Evolutionary conservation across 2,113 vertebrate genomes (phyloP).

Genomic region (Pleuronectes platessa): DNA sequence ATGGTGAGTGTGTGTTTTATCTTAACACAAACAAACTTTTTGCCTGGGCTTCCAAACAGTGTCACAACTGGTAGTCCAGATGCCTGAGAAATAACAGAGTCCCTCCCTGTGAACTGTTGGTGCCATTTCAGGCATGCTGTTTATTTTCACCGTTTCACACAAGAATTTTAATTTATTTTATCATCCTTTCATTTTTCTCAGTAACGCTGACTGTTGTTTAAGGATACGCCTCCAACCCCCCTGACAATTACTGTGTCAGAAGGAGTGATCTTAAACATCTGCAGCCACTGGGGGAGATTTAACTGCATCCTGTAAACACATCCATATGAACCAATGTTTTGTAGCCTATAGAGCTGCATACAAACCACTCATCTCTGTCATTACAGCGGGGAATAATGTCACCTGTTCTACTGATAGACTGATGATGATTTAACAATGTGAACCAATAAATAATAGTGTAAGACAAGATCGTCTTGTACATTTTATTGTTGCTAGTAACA

Average conservation of each 20-base stretch:
- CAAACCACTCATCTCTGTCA: constrained; percentile 12
- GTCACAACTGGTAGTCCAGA: constrained; percentile 75
- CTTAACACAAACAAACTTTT: no score
- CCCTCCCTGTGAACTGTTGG: constrained; percentile 88
- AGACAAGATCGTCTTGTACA: no score
- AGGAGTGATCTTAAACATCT: constrained; percentile 91
- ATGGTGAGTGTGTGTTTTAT: no score
- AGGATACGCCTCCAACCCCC: constrained; percentile 79
- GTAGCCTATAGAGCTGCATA: background rate
- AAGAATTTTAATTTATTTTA: constrained; percentile 98
- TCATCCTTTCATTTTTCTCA: constrained; percentile 75
- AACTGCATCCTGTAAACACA: constrained; percentile 82
- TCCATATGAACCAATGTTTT: constrained; percentile 20
- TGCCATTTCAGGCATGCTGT: constrained; percentile 94
- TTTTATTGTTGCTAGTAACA: no score
- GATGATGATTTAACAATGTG: background rate
- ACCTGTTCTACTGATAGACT: background rate
- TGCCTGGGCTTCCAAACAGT: constrained; percentile 57
- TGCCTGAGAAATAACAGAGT: constrained; percentile 92
- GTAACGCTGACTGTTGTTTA: constrained; percentile 90
- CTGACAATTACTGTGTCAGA: constrained; percentile 94
- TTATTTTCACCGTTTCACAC: constrained; percentile 98
- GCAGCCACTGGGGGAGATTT: constrained; percentile 85
- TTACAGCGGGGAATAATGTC: background rate
- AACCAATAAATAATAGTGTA: background rate